These are phyloP conservation scores for Ischnus inquisitorius DNA, from an alignment of 2,888 invertebrate species.

Conservation along the genomic window DNA sequence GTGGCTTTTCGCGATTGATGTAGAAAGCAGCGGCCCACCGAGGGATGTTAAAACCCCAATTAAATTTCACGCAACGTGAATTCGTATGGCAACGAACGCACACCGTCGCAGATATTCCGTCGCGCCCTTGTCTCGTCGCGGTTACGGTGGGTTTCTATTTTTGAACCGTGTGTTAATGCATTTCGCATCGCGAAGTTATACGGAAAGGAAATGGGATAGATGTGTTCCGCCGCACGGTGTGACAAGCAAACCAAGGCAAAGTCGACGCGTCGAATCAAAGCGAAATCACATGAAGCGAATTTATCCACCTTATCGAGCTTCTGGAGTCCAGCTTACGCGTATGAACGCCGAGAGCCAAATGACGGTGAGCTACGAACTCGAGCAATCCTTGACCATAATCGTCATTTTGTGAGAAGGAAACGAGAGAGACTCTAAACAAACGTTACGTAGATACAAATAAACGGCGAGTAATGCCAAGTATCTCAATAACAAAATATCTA, in stretches of 20 bases:
- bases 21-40: no score
- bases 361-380: no score
- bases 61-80: constrained; percentile 76
- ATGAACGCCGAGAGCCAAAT: no score
- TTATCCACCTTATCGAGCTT: not conserved
- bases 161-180: not conserved
- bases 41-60: constrained; percentile 71
- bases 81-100: constrained; percentile 51
- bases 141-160: constrained; percentile 8
- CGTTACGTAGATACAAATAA: no score
- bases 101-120: constrained; percentile 9
- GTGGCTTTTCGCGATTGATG: constrained; percentile 47
- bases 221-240: constrained; percentile 10
- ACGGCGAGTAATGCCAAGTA: no score
- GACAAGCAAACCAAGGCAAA: not conserved
- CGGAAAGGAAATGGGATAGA: not conserved
- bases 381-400: no score
- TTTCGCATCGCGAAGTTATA: not conserved
- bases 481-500: no score
- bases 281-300: constrained; percentile 28
- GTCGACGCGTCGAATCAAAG: constrained; percentile 18
- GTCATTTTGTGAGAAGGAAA: no score
- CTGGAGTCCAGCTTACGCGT: no score
- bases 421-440: no score
- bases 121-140: constrained; percentile 2